These are phyloP conservation scores for Chaetoderma sp. DNA, from an alignment of 2,888 invertebrate genomes.

Conservation along the genomic window DNA sequence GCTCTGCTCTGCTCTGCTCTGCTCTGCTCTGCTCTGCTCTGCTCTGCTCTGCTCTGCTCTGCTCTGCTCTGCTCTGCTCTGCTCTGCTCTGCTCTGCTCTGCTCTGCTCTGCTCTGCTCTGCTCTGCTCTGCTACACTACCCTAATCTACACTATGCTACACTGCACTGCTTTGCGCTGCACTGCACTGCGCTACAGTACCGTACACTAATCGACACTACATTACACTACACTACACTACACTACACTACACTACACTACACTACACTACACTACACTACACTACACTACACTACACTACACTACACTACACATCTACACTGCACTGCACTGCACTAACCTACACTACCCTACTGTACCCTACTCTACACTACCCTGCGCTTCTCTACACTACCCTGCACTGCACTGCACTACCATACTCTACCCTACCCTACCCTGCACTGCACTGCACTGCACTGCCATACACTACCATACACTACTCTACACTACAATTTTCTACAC, in stretches of 20 bases:
- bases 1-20: constrained; percentile 12
- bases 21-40: not conserved
- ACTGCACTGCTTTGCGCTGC: too few species aligned
- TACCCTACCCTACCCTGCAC: constrained; percentile 11
- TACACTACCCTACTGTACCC: constrained; percentile 6
- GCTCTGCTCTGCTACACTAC: constrained; percentile 10
- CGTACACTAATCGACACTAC: constrained; percentile 11
- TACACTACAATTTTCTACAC: constrained; percentile 11
- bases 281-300: constrained; percentile 19
- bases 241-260: constrained; percentile 22
- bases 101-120: constrained; percentile 15
- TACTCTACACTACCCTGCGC: constrained; percentile 2
- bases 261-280: constrained; percentile 18
- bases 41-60: constrained; percentile 14
- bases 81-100: too few species aligned
- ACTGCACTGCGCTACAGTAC: constrained; percentile 20
- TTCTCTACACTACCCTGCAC: constrained; percentile 16
- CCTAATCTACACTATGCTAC: constrained; percentile 14
- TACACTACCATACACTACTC: constrained; percentile 16
- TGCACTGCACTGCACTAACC: constrained; percentile 14
- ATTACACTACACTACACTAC: constrained; percentile 21
- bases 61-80: too few species aligned
- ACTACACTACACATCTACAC: constrained; percentile 14
- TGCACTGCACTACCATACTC: constrained; percentile 11
- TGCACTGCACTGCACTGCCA: constrained; percentile 6